Base-by-base conservation (phyloP, 2,113 vertebrate species). In the Sander vitreus region DNA sequence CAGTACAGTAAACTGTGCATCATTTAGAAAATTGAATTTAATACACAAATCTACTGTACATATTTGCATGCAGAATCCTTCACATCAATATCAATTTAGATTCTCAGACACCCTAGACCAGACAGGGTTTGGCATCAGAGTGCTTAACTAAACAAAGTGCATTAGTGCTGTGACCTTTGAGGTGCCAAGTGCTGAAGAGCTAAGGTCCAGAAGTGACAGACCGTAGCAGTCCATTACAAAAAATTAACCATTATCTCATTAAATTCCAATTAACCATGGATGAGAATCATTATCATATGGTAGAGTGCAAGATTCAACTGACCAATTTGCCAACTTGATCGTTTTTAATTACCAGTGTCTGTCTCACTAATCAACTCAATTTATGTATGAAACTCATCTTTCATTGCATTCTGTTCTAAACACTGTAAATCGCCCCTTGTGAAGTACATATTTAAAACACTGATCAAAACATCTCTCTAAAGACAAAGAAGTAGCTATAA, bases 151-250 rank as follows among this genome's bases (percentile, higher is more conserved):
- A 81, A 64, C 77, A 16, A 68, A 89, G 75, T 86, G 62, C 50
- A 88, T 81, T 59, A 81, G 55, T 66, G 43, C 58, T 43, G 23
- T 83, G 78, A 88, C 76, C 85, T 88, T 60, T 82, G 30, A 74
- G 73, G 27, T 76, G 45, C 66, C 27, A 68, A 58, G 39, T 43
- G 23, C 48, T 81, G 66, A 25, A 53, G 23, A 43, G 45, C 51
- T 47, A 21, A 47, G 18, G 50, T 2, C 5, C 81, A 77, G 5
- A 59, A 33, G 51, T 71, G 73, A 82, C 70, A 74, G 64, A 57
- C 58, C 57, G 50, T 11, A 10, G 48, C 43, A 70, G 43, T 39
- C 18, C 23, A 30, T 82, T 66, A 27, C 53, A 78, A 50, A 76
- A 72, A 54, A 69, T 0, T 45, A 5, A 10, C 25, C 27, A n/a